These are phyloP conservation scores for Drosophila putrida DNA, from an alignment of 2,888 invertebrate species.

Conservation along the genomic window DNA sequence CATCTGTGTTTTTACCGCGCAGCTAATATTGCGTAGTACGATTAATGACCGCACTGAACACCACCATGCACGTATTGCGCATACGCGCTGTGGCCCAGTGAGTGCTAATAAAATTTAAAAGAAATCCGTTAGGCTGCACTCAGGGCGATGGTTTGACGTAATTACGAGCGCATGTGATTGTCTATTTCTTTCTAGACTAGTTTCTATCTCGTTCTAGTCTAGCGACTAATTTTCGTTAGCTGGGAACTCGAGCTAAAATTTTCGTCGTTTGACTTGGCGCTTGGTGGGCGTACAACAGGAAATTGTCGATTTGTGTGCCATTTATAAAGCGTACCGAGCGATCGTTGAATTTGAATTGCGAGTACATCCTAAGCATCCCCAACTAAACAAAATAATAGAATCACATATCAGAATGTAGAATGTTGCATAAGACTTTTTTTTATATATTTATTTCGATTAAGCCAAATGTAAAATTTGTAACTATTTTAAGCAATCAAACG, in stretches of 20 bases:
- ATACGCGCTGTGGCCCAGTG: neutral
- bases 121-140: slow-evolving; percentile 13
- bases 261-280: slow-evolving; percentile 42
- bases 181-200: slow-evolving; percentile 7
- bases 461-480: slow-evolving; percentile 8
- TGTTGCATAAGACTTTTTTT: slow-evolving; percentile 41
- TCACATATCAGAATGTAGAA: slow-evolving; percentile 16
- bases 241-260: slow-evolving; percentile 41
- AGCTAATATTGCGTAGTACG: neutral
- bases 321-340: slow-evolving; percentile 70
- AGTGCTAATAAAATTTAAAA: neutral
- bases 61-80: slow-evolving; percentile 3
- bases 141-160: slow-evolving; percentile 34
- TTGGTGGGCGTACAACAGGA: slow-evolving; percentile 78
- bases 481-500: slow-evolving; percentile 50
- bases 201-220: slow-evolving; percentile 8
- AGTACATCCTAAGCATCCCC: slow-evolving; percentile 39
- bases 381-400: slow-evolving; percentile 23
- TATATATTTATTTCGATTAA: slow-evolving; percentile 15
- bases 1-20: neutral
- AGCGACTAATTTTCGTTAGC: slow-evolving; percentile 42
- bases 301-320: slow-evolving; percentile 80
- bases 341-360: slow-evolving; percentile 69
- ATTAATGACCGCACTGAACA: slow-evolving; percentile 1
- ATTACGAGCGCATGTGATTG: slow-evolving; percentile 6